Evolutionary conservation across 2,113 vertebrate genomes (phyloP).

Genomic region (Ellobius talpinus): DNA sequence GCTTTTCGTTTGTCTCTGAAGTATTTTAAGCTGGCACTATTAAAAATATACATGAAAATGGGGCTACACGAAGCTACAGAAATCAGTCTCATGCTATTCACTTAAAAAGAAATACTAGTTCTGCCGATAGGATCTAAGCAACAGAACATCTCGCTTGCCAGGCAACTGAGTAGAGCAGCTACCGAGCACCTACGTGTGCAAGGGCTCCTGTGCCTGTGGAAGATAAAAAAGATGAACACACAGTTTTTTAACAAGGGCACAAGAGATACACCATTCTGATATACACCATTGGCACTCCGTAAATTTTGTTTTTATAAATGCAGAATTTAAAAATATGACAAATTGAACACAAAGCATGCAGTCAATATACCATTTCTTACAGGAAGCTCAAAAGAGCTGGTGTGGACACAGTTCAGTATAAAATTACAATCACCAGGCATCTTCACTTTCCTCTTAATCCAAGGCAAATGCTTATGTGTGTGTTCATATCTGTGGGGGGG

Average conservation of each 20-base stretch:
- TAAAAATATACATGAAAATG: conserved; percentile 70
- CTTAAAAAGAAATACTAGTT: conserved; percentile 61
- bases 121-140: conserved; percentile 45
- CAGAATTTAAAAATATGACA: conserved; percentile 8
- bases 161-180: background rate
- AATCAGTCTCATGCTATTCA: conserved; percentile 66
- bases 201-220: background rate
- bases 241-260: background rate
- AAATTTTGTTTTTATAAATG: conserved; percentile 26
- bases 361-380: background rate
- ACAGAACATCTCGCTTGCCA: conserved; percentile 6
- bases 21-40: conserved; percentile 74
- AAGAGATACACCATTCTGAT: background rate
- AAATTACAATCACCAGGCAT: conserved; percentile 7
- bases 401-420: background rate
- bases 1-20: conserved; percentile 66
- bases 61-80: conserved; percentile 57
- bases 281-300: background rate
- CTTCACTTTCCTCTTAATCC: background rate
- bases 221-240: conserved; percentile 24
- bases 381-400: background rate
- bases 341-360: background rate
- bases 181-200: background rate
- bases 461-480: background rate
- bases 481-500: background rate